Conservation (phyloP, 2,113 vertebrate genomes). For the Nannospalax galili region DNA sequence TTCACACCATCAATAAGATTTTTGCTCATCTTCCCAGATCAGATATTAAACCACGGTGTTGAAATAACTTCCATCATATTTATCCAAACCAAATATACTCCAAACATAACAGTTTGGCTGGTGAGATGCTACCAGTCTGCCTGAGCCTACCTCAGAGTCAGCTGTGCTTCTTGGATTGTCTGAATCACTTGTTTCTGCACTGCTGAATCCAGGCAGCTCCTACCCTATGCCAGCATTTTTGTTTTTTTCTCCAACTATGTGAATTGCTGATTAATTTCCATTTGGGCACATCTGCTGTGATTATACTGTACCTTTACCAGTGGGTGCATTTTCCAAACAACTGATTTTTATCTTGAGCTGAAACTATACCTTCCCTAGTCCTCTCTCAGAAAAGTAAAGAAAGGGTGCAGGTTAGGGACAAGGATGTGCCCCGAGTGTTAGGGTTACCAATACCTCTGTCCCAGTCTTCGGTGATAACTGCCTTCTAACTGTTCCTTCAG, state of each 20-base stretch:
- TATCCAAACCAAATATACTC: neutral
- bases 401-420: neutral
- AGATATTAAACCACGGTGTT: neutral
- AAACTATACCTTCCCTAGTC: fast-evolving
- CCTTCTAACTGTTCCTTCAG: neutral
- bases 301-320: neutral
- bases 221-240: neutral
- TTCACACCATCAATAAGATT: neutral
- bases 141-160: neutral
- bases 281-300: neutral
- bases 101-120: neutral
- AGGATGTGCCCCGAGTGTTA: neutral
- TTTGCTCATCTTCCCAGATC: neutral
- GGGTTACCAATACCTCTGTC: neutral
- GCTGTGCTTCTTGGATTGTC: neutral
- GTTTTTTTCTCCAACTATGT: too few relatives aligned
- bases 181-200: neutral
- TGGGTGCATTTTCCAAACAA: neutral
- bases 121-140: neutral
- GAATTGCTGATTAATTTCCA: neutral
- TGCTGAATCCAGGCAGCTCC: neutral
- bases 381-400: neutral
- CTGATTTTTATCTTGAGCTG: neutral
- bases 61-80: neutral
- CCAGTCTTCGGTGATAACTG: neutral